Evolutionary conservation across 2,113 vertebrate genomes (phyloP).

Genomic region (Notothenia coriiceps): DNA sequence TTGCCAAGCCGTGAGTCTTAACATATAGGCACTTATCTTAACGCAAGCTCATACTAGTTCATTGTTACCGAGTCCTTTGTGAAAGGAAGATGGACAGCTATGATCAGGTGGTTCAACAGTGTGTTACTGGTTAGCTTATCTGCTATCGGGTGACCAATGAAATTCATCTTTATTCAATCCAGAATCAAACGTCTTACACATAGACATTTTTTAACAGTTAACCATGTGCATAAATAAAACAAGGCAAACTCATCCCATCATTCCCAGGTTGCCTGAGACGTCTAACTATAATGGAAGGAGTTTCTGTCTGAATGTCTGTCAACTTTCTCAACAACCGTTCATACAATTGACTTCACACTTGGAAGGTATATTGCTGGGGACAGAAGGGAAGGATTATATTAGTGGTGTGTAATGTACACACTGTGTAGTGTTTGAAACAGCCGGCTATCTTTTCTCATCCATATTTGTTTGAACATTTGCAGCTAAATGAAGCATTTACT

Average conservation of each 20-base stretch:
- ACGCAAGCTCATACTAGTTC: slow-evolving; percentile 5
- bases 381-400: not conserved
- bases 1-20: slow-evolving; percentile 3
- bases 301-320: not conserved
- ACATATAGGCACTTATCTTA: slow-evolving; percentile 39
- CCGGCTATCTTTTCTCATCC: not conserved
- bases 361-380: not conserved
- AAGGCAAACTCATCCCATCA: slow-evolving; percentile 1
- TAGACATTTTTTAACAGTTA: not conserved
- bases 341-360: not conserved
- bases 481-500: not conserved
- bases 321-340: not conserved
- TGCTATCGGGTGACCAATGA: not conserved
- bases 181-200: slow-evolving; percentile 17
- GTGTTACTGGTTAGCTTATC: slow-evolving; percentile 6
- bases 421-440: not conserved
- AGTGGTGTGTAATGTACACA: not conserved
- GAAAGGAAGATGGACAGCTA: not conserved
- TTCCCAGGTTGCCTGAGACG: not conserved
- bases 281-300: not conserved
- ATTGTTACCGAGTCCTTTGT: slow-evolving; percentile 2
- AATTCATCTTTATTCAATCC: not conserved
- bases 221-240: slow-evolving; percentile 24
- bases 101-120: slow-evolving; percentile 7
- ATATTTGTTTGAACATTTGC: not conserved